These are phyloP conservation scores for Sylvietta virens DNA, from an alignment of 2,113 vertebrate species.

Conservation along the genomic window DNA sequence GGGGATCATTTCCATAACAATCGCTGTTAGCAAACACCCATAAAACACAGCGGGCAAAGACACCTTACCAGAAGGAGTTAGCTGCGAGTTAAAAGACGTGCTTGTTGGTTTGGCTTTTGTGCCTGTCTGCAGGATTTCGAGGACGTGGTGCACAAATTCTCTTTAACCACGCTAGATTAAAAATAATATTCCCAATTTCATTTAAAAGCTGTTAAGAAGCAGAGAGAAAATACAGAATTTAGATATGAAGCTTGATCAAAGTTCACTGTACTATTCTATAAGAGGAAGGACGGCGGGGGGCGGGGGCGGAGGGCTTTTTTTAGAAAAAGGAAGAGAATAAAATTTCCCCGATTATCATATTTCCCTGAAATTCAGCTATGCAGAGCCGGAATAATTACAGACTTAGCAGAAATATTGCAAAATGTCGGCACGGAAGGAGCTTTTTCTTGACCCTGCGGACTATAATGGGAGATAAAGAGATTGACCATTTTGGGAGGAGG, in stretches of 20 bases:
- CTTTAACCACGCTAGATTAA: not conserved
- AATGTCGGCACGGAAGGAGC: not conserved
- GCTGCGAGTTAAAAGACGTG: not conserved
- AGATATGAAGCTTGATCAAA: not conserved
- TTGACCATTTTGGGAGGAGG: constrained; percentile 67
- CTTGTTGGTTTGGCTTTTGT: not conserved
- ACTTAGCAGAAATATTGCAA: not conserved
- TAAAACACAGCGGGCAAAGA: not conserved
- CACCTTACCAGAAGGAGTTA: not conserved
- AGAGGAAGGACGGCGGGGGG: not conserved
- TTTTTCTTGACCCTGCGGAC: not conserved
- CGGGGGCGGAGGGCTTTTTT: rapidly evolving
- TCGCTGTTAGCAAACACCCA: not conserved
- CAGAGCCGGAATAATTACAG: not conserved
- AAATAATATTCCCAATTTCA: not conserved
- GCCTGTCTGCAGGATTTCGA: not conserved
- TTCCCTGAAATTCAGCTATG: not conserved
- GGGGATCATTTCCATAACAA: not conserved
- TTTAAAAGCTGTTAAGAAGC: not conserved
- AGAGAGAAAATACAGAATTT: not conserved
- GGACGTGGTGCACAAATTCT: not conserved
- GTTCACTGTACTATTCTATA: not conserved
- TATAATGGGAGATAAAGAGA: constrained; percentile 62
- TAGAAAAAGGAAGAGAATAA: not conserved
- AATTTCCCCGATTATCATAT: not conserved